These are phyloP conservation scores for Nansenia antarctica DNA, from an alignment of 2,113 vertebrate species.

Conservation along the genomic window DNA sequence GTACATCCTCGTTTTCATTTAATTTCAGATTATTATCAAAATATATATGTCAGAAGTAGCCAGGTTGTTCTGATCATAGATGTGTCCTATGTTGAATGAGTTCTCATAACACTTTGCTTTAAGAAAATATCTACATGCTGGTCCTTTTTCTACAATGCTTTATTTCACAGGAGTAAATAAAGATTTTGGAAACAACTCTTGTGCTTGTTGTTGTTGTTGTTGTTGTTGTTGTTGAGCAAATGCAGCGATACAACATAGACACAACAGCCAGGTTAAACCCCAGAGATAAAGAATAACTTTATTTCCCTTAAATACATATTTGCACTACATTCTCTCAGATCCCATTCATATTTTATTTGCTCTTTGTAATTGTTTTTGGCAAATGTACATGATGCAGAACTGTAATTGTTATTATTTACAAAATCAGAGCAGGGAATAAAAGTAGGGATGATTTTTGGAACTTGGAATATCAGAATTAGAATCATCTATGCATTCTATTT, in stretches of 20 bases:
- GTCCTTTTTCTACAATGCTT: constrained; percentile 4
- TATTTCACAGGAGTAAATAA: constrained; percentile 44
- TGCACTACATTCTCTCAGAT: constrained; percentile 53
- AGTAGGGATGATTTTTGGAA: neutral
- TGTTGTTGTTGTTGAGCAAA: neutral
- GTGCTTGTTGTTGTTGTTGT: neutral
- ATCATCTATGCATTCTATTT: too few relatives aligned
- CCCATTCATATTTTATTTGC: constrained; percentile 33
- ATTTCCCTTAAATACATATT: constrained; percentile 67
- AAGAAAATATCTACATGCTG: neutral
- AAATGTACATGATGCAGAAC: constrained; percentile 56
- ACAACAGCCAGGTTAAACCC: constrained; percentile 31
- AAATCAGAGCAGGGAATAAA: constrained; percentile 6
- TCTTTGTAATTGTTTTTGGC: constrained; percentile 36
- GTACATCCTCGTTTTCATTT: too few relatives aligned
- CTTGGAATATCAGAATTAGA: too few relatives aligned
- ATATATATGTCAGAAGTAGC: neutral
- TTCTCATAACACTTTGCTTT: neutral
- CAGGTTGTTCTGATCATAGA: neutral
- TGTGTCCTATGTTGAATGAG: neutral
- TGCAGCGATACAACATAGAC: neutral
- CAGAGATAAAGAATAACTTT: constrained; percentile 62
- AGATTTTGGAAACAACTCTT: constrained; percentile 1
- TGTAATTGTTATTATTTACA: constrained; percentile 55
- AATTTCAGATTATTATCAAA: neutral